These are phyloP conservation scores for Lytechinus variegatus DNA, from an alignment of 35 echinoderm and acorn worm genomes.

Conservation along the genomic window DNA sequence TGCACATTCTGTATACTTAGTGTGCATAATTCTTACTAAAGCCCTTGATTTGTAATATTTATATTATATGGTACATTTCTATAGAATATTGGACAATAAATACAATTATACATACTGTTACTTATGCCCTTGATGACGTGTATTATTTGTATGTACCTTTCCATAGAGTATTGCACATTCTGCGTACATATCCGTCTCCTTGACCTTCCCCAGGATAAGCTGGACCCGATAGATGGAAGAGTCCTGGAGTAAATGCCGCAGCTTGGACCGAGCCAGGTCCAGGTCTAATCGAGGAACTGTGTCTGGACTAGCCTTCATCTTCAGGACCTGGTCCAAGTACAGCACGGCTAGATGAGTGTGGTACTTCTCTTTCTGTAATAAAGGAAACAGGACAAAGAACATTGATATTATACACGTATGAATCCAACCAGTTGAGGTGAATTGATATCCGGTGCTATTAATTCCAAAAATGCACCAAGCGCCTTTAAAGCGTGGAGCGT, in stretches of 20 bases:
- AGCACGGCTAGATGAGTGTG: constrained; percentile 98
- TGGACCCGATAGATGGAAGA: constrained; percentile 90
- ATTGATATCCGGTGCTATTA: too few species aligned
- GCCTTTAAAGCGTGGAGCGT: too few species aligned
- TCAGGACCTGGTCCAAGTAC: constrained; percentile 84
- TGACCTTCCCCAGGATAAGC: constrained; percentile 93
- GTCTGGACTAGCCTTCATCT: constrained; percentile 58
- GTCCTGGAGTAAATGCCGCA: constrained; percentile 90
- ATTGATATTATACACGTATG: too few species aligned
- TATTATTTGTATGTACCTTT: constrained; percentile 61
- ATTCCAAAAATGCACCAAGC: too few species aligned
- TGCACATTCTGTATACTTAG: constrained; percentile 93
- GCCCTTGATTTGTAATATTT: too few species aligned
- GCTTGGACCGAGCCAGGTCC: constrained; percentile 90
- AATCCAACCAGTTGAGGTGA: too few species aligned
- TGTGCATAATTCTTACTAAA: too few species aligned
- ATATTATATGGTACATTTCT: too few species aligned
- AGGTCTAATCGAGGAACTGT: constrained; percentile 46
- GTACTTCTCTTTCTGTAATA: constrained; percentile 90
- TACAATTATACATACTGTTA: too few species aligned
- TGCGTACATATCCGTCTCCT: constrained; percentile 98
- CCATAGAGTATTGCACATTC: constrained; percentile 97
- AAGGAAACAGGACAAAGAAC: too few species aligned
- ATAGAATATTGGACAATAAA: too few species aligned
- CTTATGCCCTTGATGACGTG: too few species aligned